Evolutionary conservation across 2,113 vertebrate genomes (phyloP).

Genomic region (Sterna hirundo): DNA sequence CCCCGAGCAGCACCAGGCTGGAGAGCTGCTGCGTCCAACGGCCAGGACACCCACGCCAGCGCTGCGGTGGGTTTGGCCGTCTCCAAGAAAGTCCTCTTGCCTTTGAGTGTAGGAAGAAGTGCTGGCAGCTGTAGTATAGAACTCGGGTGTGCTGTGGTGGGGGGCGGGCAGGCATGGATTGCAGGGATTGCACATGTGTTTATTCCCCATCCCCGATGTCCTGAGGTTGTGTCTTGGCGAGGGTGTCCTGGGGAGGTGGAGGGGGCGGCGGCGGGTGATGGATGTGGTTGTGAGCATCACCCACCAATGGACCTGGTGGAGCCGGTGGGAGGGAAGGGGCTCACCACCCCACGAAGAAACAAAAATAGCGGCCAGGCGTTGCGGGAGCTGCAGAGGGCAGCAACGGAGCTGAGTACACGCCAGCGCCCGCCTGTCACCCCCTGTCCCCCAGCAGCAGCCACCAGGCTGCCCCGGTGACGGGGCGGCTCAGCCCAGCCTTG

Average conservation of each 20-base stretch:
- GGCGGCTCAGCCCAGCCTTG: background rate
- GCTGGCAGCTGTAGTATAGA: rapidly evolving
- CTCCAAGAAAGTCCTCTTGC: background rate
- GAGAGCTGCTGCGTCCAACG: background rate
- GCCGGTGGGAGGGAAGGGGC: background rate
- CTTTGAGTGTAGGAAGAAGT: background rate
- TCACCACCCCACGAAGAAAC: background rate
- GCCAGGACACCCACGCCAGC: rapidly evolving
- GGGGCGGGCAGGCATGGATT: background rate
- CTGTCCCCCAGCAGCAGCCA: rapidly evolving
- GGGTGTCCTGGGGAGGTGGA: background rate
- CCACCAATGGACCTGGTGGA: background rate
- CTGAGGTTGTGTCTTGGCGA: background rate
- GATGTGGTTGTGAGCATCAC: background rate
- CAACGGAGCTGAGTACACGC: background rate
- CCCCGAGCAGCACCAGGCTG: background rate
- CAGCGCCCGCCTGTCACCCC: background rate
- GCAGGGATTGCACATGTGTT: rapidly evolving
- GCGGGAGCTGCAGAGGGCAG: background rate
- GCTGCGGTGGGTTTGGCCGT: background rate
- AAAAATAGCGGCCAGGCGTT: background rate
- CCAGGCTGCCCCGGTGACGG: background rate
- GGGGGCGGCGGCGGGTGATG: background rate
- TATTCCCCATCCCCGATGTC: background rate
- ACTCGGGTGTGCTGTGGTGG: background rate